Base-by-base conservation (phyloP, 1,140 invertebrate species). In the Diploscapter pachys region DNA sequence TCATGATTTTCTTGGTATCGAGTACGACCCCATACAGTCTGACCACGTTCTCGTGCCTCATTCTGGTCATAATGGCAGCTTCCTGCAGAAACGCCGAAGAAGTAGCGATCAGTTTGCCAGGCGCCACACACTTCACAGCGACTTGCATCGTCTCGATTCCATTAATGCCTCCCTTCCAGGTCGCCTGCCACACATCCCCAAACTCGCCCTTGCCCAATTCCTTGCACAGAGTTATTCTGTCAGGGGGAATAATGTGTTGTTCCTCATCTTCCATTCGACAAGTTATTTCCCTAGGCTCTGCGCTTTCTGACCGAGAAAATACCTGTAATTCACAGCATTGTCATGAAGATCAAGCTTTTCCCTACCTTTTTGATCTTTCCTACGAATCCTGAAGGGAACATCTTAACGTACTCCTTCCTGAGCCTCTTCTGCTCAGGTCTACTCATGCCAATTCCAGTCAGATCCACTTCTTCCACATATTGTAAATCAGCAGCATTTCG, bases 11-110 rank as follows among this genome's bases (percentile, higher is more conserved):
- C 80, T 93, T 92, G n/a, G 93, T 91, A 81, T 96, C 93, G 52
- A 98, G 87, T 4, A 98, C 96, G 57, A 98, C 95, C 0, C 96
- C 96, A 86, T 95, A 98, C n/a, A 99, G 88, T 31, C 93, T 88
- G 0, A 98, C 95, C 80, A 98, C 95, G 86, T 96, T 93, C 80
- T 95, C 93, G 85, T 98, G 94, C 83, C 96, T 93, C 80, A 98
- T 96, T 64, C 92, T 91, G 86, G 98, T 94, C 95, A 98, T 98
- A 61, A 97, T 95, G 4, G 93, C 93, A 2, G 95, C 96, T 87
- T 99, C 96, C 86, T 98, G 97, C 13, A 99, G 87, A 87, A 98
- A 98, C 86, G 96, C 94, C 81, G 94, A 92, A 0, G 94, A 93
- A 86, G 96, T 96, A 76, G 92, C 93, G 80, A 82, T 75, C 0